Base-by-base conservation (phyloP, 2,888 invertebrate genomes). In the Tupiocoris notatus region DNA sequence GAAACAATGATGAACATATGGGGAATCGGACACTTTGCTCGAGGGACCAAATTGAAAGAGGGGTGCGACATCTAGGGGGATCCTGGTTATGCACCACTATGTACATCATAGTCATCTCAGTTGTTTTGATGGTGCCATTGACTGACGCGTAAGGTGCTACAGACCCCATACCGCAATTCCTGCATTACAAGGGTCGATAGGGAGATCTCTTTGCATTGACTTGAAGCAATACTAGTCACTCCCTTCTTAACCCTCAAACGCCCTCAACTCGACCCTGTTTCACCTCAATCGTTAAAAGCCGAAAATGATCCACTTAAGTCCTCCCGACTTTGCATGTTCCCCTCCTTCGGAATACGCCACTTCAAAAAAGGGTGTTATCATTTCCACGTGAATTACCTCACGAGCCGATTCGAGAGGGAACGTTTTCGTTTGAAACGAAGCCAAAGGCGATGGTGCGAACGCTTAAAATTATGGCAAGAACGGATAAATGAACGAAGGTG, bases 371-470 rank as follows among this genome's bases (percentile, higher is more conserved):
- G 54, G 65, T 18, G 65, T 65, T 65, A 65, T 65, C 65, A 65
- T 65, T 65, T 65, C 65, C 65, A 39, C 65, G 54, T 65, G 65
- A 65, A 65, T 65, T 65, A 65, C 65, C 20, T 39, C 25, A 39
- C 39, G 3, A 20, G 1, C 24, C 24, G 23, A 65, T 65, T 39
- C 25, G 18, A 16, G 18, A 64, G 18, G 18, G 39, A 63, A 22
- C 22, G 63, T 21, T 16, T 63, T 63, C 22, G 63, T 39, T 39
- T 39, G 20, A 59, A 18, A 59, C 59, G 59, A 59, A 59, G n/a
- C 18, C 18, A 18, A 59, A 59, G 59, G 20, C n/a, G n/a, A n/a
- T n/a, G n/a, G n/a, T n/a, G n/a, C n/a, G n/a, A n/a, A n/a, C n/a
- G n/a, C n/a, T n/a, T n/a, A n/a, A n/a, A n/a, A n/a, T n/a, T n/a